Evolutionary conservation across 2,888 invertebrate genomes (phyloP), one percentile per base, ranked within the genome.

Genomic region (Aphrophora alni): DNA sequence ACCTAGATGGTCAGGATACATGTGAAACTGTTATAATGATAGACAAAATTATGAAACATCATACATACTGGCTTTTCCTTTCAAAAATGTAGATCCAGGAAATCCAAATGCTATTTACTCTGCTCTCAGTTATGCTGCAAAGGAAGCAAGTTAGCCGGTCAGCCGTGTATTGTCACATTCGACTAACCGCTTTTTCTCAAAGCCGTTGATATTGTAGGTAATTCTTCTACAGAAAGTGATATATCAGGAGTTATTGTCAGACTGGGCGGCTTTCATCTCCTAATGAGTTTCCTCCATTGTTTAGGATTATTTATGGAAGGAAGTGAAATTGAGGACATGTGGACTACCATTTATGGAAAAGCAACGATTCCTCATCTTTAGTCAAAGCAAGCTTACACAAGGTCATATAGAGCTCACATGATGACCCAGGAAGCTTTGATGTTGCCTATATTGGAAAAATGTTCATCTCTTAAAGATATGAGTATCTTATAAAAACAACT

Each of bases 1-100:
- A 72, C 72, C 72, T 72, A 26, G 72, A 26, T 72, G 72, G 72
- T 72, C 72, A n/a, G 27, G 72, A 72, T 72, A 72, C 27, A 72
- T 27, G 27, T 26, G 72, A 25, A 24, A 72, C 12, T 72, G 72
- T 72, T 72, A 72, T 26, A 33, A 72, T 70, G 70, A 27, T 70
- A 70, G 70, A 70, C 25, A 72, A 25, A 72, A 0, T 26, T 72
- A 72, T 72, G 72, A 72, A 72, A n/a, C 72, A 24, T 72, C 27
- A 21, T 72, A 72, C 33, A 33, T 72, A 26, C 27, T 72, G 1
- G 72, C 25, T 27, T 72, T 72, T 7, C 72, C 72, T 72, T 72
- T 72, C 26, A 27, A 25, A 72, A 26, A 72, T 24, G 24, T 72
- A 26, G 72, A 72, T 25, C 72, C 72, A 72, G 27, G 72, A 72